Base-by-base conservation (phyloP, 2,797 vertebrate species). In the Microcaecilia unicolor region DNA sequence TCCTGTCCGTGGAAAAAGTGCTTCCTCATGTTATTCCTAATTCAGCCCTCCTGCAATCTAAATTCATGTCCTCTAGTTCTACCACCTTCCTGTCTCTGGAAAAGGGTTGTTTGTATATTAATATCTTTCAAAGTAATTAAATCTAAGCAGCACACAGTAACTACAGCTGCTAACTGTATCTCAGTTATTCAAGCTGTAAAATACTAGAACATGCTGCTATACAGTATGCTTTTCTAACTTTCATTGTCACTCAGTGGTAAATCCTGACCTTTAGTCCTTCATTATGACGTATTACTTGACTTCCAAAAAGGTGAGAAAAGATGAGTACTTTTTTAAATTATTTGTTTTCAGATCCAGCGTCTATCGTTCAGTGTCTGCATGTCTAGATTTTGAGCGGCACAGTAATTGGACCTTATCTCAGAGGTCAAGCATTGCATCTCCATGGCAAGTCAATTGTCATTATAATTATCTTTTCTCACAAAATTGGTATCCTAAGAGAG, bases 391-490 rank as follows among this genome's bases (percentile, higher is more conserved):
- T 40, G 44, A 60, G 8, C 48, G 53, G 51, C 26, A 24, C 0
- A 15, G 45, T 23, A 31, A 48, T 19, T 39, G 45, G n/a, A n/a
- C n/a, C 38, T 31, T 34, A 55, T 17, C 18, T 4, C 21, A 36
- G 25, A 49, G 39, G 33, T 51, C 54, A 48, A 20, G 17, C 9
- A 7, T 29, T 30, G 19, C 19, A 45, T 51, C 51, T 45, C 29
- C 11, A 9, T 18, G 29, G 41, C 51, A 51, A 23, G 11, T 23
- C 33, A 47, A 23, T 28, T 51, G 38, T 30, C 51, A 64, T 18
- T 28, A 34, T 8, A 3, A 10, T 58, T 43, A n/a, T n/a, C n/a
- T 17, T 35, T 32, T 26, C 41, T 34, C 41, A 18, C 37, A 34
- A 51, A 35, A 48, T 46, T 35, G 46, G 63, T 39, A 13, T 44